phyloP scores from a whole-genome alignment of 2,113 vertebrate species.

The Leptobrachium ailaonicum region DNA sequence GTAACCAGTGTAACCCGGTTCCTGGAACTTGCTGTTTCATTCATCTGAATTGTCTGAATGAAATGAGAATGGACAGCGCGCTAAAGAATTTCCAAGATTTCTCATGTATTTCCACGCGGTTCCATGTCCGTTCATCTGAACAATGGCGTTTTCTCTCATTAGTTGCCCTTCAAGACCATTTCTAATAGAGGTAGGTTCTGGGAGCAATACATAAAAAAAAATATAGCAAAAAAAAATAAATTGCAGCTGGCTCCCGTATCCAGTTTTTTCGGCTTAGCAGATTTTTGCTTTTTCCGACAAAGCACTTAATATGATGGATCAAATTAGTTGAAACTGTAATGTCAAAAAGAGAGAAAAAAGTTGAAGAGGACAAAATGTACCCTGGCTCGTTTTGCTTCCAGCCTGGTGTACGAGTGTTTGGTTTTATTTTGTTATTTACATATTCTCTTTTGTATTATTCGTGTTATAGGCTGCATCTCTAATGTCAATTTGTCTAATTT shows the following conservation, averaged over 20 bases:
- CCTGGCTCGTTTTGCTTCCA: background rate
- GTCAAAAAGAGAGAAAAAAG: background rate
- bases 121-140: constrained; percentile 25
- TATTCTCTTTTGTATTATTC: constrained; percentile 24
- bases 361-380: constrained; percentile 16
- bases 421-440: background rate
- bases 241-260: constrained; percentile 47
- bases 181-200: constrained; percentile 15
- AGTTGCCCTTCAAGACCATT: constrained; percentile 40
- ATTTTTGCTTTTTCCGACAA: constrained; percentile 46
- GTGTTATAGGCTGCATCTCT: background rate
- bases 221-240: background rate
- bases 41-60: constrained; percentile 35
- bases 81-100: constrained; percentile 55
- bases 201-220: constrained; percentile 38
- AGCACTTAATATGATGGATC: constrained; percentile 25
- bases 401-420: background rate
- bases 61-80: constrained; percentile 43
- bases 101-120: constrained; percentile 45
- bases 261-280: constrained; percentile 10
- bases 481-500: constrained; percentile 29
- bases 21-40: background rate
- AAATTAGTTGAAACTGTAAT: constrained; percentile 11
- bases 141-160: constrained; percentile 44
- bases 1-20: background rate